Base-by-base conservation (phyloP, 2,797 vertebrate genomes). In the Chelon auratus region DNA sequence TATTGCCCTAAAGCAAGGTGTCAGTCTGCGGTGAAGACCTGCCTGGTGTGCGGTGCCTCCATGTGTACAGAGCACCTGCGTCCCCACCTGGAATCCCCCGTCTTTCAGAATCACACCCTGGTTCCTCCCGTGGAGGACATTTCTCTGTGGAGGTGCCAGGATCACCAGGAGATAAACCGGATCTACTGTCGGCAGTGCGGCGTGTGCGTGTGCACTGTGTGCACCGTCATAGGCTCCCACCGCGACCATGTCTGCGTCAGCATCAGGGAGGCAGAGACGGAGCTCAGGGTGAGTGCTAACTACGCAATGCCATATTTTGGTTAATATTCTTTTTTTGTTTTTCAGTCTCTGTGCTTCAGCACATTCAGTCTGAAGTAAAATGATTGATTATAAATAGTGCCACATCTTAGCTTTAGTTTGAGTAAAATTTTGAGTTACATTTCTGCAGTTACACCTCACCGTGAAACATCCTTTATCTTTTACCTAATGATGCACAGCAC, bases 131-230 rank as follows among this genome's bases (percentile, higher is more conserved):
- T 91, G 43, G 90, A 92, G n/a, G 94, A 96, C 58, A 90, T 94
- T 55, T 93, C 94, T 0, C 57, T 81, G 2, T 95, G 93, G 94
- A 90, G 85, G 68, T 95, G 95, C 80, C 92, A 88, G 72, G 95
- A 96, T 53, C 95, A 96, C 81, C 94, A 95, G 63, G 95, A 96
- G 77, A 91, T 95, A 20, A 95, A 95, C 89, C 92, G 92, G 0
- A 95, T 96, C 88, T 96, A 92, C 92, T 96, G 95, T 60, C 86
- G 80, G 1, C 88, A 94, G 47, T 95, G 95, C 39, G 68, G 40
- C 0, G 58, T 84, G 72, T 96, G 94, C 39, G 93, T 95, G 67
- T 96, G 95, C 78, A 95, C 93, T 0, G 91, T 95, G 68, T 96
- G 95, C 54, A 94, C 94, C 0, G 82, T 95, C 52, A 94, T 96